These are phyloP conservation scores for Cladorhizidae sp. DNA, from an alignment of 37 sponge, comb jelly and placozoan genomes.

Conservation along the genomic window DNA sequence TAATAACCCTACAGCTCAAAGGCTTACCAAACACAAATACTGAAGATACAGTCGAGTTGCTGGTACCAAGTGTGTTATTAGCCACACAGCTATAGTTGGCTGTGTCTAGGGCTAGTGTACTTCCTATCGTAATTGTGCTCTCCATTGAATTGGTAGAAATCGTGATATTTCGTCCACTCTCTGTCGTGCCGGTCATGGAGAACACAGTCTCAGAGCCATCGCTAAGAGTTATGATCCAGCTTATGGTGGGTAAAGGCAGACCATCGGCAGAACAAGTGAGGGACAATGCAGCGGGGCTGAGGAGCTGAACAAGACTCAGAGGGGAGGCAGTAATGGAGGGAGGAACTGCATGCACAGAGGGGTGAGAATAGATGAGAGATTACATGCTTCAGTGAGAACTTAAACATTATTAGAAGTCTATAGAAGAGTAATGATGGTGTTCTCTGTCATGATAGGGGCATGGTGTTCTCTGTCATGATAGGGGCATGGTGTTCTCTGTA, in stretches of 20 bases:
- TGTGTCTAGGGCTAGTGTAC: constrained; percentile 22
- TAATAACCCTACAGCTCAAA: not conserved
- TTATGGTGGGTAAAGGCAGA: constrained; percentile 37
- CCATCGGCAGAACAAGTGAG: constrained; percentile 47
- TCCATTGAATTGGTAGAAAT: constrained; percentile 1
- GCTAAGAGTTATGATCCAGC: constrained; percentile 23
- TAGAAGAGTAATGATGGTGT: too few species aligned
- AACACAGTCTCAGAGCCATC: constrained; percentile 25
- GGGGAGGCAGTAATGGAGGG: constrained; percentile 1
- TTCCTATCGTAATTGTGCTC: constrained; percentile 37
- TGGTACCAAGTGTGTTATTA: constrained; percentile 7
- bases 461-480: too few species aligned
- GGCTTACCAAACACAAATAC: constrained; percentile 35
- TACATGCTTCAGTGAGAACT: too few species aligned
- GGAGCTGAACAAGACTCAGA: not conserved
- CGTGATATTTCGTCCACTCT: not conserved
- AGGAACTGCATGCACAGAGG: constrained; percentile 34
- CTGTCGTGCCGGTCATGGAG: not conserved
- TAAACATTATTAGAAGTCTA: too few species aligned
- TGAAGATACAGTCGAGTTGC: not conserved
- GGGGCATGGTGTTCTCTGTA: too few species aligned
- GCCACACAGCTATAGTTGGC: constrained; percentile 48
- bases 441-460: too few species aligned
- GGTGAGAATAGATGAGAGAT: too few species aligned
- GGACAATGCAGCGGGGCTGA: constrained; percentile 12